Evolutionary conservation across 2,113 vertebrate genomes (phyloP), one percentile per base, ranked within the genome.

Genomic region (Triplophysa siluroides): DNA sequence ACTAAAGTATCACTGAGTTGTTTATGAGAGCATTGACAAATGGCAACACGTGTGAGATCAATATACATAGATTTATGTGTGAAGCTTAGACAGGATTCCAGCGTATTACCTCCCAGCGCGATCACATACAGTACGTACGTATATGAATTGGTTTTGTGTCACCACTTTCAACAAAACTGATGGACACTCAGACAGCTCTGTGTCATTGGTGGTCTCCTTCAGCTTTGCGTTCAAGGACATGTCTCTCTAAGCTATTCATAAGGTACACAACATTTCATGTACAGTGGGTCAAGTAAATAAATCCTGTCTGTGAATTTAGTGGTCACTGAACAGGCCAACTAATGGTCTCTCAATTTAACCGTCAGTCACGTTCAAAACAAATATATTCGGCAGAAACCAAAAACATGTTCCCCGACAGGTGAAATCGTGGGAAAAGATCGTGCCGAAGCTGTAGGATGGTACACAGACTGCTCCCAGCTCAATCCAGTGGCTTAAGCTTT

Each of bases 21-120:
- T 84, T 64, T 68, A 60, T 12, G 14, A 64, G 78, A 83, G 80
- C 85, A 68, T 14, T 89, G 90, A 92, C 88, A 87, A 89, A 90
- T 88, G 86, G 80, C 75, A 86, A 89, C 87, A 86, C 50, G 47
- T 56, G 81, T n/a, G 4, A n/a, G 26, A 89, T 90, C 84, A 73
- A 91, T 90, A 78, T 83, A 38, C 29, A 77, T 60, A 85, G 88
- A 91, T 86, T 83, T 85, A 90, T 79, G 24, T 58, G 41, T 0
- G 73, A 83, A 81, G 77, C 81, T 74, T 78, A 45, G 45, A 21
- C 29, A 60, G 74, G 4, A 79, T 87, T 87, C 88, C 82, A 83
- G 60, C 73, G 76, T 78, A 83, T 89, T 85, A 88, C 82, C 65
- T 79, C 26, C 0, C 60, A 72, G 70, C 66, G 79, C 45, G 74